A percentile compares a stretch with the other conserved stretches of the same genome.
These are phyloP conservation scores for Gastrophryne carolinensis DNA, from an alignment of 2,797 vertebrate species.

Conservation along the genomic window DNA sequence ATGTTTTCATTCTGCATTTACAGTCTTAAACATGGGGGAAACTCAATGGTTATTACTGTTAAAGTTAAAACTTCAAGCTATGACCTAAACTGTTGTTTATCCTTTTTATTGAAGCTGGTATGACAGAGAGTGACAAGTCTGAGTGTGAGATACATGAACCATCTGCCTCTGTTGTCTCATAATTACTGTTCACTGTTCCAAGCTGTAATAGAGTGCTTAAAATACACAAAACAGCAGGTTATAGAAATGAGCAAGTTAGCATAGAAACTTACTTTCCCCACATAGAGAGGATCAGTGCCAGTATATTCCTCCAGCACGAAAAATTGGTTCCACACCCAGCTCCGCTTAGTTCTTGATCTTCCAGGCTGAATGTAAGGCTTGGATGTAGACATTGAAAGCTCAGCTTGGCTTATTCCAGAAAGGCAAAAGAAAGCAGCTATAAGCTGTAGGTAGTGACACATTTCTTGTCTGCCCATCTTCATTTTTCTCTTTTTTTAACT, in stretches of 20 bases:
- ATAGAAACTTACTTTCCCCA: constrained; percentile 87
- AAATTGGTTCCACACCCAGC: constrained; percentile 99
- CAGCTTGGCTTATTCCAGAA: constrained; percentile 76
- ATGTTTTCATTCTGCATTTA: not conserved
- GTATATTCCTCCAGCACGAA: constrained; percentile 97
- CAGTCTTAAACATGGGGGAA: not conserved
- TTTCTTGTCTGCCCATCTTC: constrained; percentile 77
- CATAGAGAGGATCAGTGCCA: constrained; percentile 92
- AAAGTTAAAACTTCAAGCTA: not conserved
- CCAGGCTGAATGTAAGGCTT: constrained; percentile 70
- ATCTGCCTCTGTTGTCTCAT: not conserved
- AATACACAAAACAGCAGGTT: not conserved
- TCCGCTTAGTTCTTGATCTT: constrained; percentile 85
- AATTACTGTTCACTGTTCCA: not conserved
- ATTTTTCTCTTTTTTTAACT: constrained; percentile 72
- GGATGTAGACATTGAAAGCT: constrained; percentile 70
- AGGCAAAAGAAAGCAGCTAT: constrained; percentile 79
- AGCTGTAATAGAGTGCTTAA: not conserved
- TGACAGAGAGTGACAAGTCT: not conserved
- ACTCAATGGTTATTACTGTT: not conserved
- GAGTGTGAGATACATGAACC: not conserved
- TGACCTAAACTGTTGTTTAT: not conserved
- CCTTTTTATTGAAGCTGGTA: not conserved
- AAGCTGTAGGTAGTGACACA: constrained; percentile 76
- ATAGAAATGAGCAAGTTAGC: not conserved